Evolutionary conservation across 1,140 invertebrate species (phyloP), one percentile per base, ranked within the genome.

Genomic region (Steinernema khuongi): DNA sequence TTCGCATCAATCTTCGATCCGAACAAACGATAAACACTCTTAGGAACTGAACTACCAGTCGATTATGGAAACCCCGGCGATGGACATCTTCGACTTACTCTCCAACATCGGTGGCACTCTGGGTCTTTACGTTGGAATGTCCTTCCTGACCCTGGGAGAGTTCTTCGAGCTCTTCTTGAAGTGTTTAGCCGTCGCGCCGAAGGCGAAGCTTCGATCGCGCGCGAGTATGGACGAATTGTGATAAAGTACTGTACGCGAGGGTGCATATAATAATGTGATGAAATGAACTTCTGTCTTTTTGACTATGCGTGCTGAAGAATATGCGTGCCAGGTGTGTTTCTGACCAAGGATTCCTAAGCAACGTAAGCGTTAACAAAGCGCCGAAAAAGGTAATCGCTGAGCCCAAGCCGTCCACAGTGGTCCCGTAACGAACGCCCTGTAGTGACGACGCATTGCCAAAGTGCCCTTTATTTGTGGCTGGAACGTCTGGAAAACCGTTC

Each of bases 141-240:
- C 11, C 7, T 60, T 60, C 19, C 19, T 60, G 50, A 60, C 50
- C 14, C 50, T 60, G 7, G 50, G 50, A 14, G 50, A 60, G 50
- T 60, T 60, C 19, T 60, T 60, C 50, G 50, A 60, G 50, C 50
- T 60, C 50, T 60, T 60, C 50, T 26, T 60, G 50, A 60, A 60
- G 19, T 60, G 50, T 60, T 22, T 60, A 22, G 50, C 50, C 4
- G 50, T 60, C 7, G 50, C 7, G 14, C 50, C 50, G 22, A 60
- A 60, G 22, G 50, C 50, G 50, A 60, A 60, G 19, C 50, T 60
- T 7, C 50, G 50, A 7, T 60, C 50, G 14, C 50, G 50, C 50
- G 50, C 50, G 11, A 60, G 50, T 22, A 11, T 17, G 22, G 50
- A 60, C 19, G 50, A 60, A n/a, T 26, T 60, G 50, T 60, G 26